Base-by-base conservation (phyloP, 2,113 vertebrate species). In the Sander vitreus region DNA sequence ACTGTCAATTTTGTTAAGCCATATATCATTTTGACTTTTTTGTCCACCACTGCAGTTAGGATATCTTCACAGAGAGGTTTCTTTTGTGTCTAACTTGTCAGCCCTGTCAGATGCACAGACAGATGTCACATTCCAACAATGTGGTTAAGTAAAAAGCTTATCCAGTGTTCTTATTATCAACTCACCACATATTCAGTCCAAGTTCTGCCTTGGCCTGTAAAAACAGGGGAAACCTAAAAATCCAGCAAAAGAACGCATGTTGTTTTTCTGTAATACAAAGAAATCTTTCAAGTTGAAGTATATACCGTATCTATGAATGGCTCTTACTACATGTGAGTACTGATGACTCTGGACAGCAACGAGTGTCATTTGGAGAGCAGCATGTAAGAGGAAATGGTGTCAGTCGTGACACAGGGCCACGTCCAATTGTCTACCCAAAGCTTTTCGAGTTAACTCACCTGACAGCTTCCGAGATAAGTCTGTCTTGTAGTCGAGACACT, bases 11-110 rank as follows among this genome's bases (percentile, higher is more conserved):
- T 88, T 85, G 92, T 86, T 83, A 85, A 92, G 89, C 90, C 92
- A 94, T 96, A 95, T 80, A 95, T 96, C 95, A 96, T 95, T 87
- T 93, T 95, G 94, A 95, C 95, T 95, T 93, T 95, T 94, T 86
- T 93, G 91, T 93, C 91, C 82, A 86, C 88, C 80, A 60, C 83
- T 88, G 89, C 88, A 90, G 88, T 93, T 88, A 71, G 87, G 74
- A 89, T 89, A 91, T 93, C 90, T 90, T 81, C 84, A 80, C 80
- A 88, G 83, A 91, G 90, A 87, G 83, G 89, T 85, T 86, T 78
- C 86, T 60, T 90, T 93, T 90, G 73, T 90, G 83, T 79, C 50
- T 6, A 21, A 67, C 64, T 75, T 84, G 58, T 81, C 79, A 85
- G 25, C 48, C 19, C 25, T 66, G 81, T 80, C 73, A 74, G 48